Conservation (phyloP, 2,113 vertebrate genomes). For the Myrmecobius fasciatus region DNA sequence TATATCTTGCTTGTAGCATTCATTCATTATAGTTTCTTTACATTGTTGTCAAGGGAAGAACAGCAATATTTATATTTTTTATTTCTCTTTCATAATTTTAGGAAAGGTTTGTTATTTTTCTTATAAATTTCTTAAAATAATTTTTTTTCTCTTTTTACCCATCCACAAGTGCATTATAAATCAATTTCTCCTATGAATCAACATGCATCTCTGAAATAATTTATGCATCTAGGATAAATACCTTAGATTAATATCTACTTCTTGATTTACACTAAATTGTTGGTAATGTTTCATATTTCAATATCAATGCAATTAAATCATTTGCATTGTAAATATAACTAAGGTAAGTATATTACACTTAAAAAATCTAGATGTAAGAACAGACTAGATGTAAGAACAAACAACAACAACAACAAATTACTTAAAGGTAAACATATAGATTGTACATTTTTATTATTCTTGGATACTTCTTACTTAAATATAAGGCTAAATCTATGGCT, state of each 20-base stretch:
- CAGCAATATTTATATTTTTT: background rate
- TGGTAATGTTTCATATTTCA: slow-evolving; percentile 15
- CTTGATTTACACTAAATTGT: slow-evolving; percentile 3
- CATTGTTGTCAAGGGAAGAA: background rate
- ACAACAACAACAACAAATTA: background rate
- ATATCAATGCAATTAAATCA: background rate
- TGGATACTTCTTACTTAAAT: background rate
- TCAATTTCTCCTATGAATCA: background rate
- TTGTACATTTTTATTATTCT: background rate
- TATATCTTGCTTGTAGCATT: background rate
- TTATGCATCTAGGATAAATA: background rate
- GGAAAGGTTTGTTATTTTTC: background rate
- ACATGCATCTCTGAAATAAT: background rate
- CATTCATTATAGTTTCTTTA: background rate
- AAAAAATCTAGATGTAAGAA: background rate
- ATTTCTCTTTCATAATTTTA: background rate
- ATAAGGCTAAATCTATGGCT: background rate
- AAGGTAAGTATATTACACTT: background rate
- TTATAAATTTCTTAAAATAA: background rate
- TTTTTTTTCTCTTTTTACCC: background rate
- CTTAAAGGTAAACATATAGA: background rate
- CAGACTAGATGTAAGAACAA: background rate
- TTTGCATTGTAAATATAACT: slow-evolving; percentile 12
- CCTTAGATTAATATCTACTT: background rate
- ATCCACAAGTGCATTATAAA: background rate